Percentiles rank a stretch among this genome's conserved stretches.
Evolutionary conservation across 2,797 vertebrate species (phyloP).

Genomic region (Clamator glandarius): DNA sequence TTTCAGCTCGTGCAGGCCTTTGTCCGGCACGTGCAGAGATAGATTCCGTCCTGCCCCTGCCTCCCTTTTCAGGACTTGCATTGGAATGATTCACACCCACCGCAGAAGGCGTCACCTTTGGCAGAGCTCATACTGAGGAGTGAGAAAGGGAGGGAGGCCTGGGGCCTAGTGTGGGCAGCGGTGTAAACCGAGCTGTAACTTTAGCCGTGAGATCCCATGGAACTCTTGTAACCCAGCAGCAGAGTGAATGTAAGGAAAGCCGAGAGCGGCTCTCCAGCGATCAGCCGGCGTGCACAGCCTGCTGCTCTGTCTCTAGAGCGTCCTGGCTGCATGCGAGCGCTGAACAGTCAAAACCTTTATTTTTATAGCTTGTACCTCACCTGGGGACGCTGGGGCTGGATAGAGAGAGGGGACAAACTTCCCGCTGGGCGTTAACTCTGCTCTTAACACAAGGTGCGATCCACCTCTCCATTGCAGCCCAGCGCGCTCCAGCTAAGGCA

Average conservation of each 20-base stretch:
- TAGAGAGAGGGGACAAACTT: constrained; percentile 1
- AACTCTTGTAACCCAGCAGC: neutral
- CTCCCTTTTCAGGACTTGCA: neutral
- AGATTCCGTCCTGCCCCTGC: constrained; percentile 23
- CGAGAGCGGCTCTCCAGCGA: neutral
- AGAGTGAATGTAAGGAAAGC: neutral
- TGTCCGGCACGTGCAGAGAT: constrained; percentile 93
- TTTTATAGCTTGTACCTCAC: constrained; percentile 72
- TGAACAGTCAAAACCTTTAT: constrained; percentile 59
- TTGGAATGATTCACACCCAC: neutral
- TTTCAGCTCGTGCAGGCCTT: constrained; percentile 97
- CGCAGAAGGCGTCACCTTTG: neutral
- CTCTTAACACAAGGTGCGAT: constrained; percentile 15
- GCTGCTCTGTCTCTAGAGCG: neutral
- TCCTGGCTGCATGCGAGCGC: neutral
- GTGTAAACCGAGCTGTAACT: neutral
- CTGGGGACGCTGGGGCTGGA: constrained; percentile 34
- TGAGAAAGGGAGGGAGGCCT: constrained; percentile 30
- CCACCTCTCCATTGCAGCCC: neutral
- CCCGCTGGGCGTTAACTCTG: constrained; percentile 33
- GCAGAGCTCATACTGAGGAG: neutral
- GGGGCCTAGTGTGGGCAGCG: constrained; percentile 9
- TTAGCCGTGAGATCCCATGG: neutral
- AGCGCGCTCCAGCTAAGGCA: constrained; percentile 2
- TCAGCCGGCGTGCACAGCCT: neutral